Percentiles rank a stretch among this genome's conserved stretches.
These are phyloP conservation scores for Apamea crenata DNA, from an alignment of 2,888 invertebrate species.

Conservation along the genomic window DNA sequence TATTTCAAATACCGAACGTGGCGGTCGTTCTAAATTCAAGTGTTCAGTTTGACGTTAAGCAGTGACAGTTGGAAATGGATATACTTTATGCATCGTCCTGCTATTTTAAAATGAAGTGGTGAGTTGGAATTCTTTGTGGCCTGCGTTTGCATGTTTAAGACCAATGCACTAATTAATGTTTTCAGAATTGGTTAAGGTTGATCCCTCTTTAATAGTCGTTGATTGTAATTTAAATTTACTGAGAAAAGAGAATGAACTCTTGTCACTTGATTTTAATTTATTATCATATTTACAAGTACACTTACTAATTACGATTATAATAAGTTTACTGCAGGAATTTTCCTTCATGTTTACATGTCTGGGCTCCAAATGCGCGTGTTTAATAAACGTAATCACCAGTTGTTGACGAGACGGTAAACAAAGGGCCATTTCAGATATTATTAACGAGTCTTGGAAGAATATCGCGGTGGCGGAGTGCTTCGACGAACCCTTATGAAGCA, in stretches of 20 bases:
- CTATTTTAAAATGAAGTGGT: conserved; percentile 64
- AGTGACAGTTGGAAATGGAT: conserved; percentile 86
- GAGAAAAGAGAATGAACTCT: conserved; percentile 30
- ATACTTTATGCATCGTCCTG: conserved; percentile 65
- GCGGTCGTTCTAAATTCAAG: conserved; percentile 77
- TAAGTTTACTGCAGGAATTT: conserved; percentile 49
- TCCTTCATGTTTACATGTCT: conserved; percentile 46
- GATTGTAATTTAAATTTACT: conserved; percentile 28
- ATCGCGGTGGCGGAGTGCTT: neutral
- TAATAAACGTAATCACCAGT: conserved; percentile 41
- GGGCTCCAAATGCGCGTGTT: conserved; percentile 41
- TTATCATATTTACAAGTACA: conserved; percentile 25
- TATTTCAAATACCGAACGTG: conserved; percentile 80
- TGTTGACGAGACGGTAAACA: conserved; percentile 50
- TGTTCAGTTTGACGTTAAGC: conserved; percentile 81
- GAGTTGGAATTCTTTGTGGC: conserved; percentile 56
- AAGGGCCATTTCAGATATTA: conserved; percentile 34
- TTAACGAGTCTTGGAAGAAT: conserved; percentile 7
- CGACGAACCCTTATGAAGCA: neutral
- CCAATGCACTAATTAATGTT: conserved; percentile 50
- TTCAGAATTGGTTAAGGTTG: conserved; percentile 29
- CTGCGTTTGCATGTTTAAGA: conserved; percentile 20
- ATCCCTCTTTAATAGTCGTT: neutral
- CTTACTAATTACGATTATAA: conserved; percentile 31
- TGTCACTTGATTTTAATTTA: conserved; percentile 34